A percentile compares a stretch with the other conserved stretches of the same genome.
These are phyloP conservation scores for Dugesia japonica DNA, from an alignment of 2,888 invertebrate genomes.

Conservation along the genomic window DNA sequence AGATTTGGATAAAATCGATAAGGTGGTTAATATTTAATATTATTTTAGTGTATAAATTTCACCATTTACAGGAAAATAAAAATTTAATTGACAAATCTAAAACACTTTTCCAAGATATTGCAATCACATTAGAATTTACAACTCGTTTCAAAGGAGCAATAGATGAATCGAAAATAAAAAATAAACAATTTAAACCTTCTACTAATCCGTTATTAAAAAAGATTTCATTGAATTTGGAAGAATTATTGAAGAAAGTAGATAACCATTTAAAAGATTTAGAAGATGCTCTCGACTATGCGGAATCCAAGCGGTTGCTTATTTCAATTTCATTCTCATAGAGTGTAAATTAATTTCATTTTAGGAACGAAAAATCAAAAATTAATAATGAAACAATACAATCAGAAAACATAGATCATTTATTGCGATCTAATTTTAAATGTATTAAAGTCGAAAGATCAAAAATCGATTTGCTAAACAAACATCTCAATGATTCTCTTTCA, in stretches of 20 bases:
- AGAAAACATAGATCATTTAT: not conserved
- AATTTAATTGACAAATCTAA: not conserved
- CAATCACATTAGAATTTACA: not conserved
- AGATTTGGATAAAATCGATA: not conserved
- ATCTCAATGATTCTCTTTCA: not conserved
- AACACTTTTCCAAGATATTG: not conserved
- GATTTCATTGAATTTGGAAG: not conserved
- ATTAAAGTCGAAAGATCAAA: not conserved
- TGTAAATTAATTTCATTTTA: not conserved
- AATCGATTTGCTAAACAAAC: not conserved
- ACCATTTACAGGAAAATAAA: not conserved
- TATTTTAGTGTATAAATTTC: not conserved
- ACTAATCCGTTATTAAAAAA: constrained; percentile 6
- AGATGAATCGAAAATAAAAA: not conserved
- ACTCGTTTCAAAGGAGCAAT: not conserved
- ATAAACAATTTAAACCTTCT: not conserved
- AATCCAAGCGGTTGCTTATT: not conserved
- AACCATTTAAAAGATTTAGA: not conserved
- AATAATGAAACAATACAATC: not conserved
- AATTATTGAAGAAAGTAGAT: not conserved
- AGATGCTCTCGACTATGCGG: not conserved
- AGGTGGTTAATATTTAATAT: not conserved
- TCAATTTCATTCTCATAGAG: not conserved
- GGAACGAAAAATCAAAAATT: not conserved
- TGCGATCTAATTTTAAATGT: not conserved